A percentile compares a stretch with the other conserved stretches of the same genome.
phyloP scores from a whole-genome alignment of 2,888 invertebrate species.

The Rotaria sp. region DNA sequence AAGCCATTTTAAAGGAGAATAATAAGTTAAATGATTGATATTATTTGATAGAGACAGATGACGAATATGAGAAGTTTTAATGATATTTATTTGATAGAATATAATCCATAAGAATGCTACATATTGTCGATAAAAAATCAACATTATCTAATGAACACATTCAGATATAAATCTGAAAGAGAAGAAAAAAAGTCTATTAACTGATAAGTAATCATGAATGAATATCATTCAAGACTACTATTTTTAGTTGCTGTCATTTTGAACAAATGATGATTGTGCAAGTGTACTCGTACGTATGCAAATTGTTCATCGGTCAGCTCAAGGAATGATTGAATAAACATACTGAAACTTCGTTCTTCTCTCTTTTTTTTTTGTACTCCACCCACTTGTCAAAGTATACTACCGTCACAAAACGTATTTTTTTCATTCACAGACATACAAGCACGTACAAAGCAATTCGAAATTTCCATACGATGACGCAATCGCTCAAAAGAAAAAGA shows the following conservation, averaged over 20 bases:
- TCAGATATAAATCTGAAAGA: neutral
- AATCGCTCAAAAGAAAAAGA: neutral
- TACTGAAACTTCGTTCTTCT: neutral
- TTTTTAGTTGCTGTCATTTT: neutral
- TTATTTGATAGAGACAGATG: neutral
- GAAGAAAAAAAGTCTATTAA: neutral
- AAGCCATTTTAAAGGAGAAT: neutral
- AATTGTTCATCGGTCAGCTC: slow-evolving; percentile 18
- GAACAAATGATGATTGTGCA: neutral
- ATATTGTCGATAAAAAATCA: neutral
- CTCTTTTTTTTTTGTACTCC: neutral
- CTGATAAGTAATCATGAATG: neutral
- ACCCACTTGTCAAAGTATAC: slow-evolving; percentile 17
- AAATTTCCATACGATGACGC: neutral
- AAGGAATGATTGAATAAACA: slow-evolving; percentile 19
- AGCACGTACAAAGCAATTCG: neutral
- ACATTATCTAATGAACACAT: slow-evolving; percentile 22
- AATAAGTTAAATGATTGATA: neutral
- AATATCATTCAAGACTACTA: neutral
- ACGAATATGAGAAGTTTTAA: neutral
- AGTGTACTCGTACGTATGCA: neutral
- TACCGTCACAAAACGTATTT: neutral
- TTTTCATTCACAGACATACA: slow-evolving; percentile 18
- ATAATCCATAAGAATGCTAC: neutral
- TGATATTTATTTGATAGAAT: neutral